phyloP scores from a whole-genome alignment of 2,113 vertebrate species.

The Acanthisitta chloris region DNA sequence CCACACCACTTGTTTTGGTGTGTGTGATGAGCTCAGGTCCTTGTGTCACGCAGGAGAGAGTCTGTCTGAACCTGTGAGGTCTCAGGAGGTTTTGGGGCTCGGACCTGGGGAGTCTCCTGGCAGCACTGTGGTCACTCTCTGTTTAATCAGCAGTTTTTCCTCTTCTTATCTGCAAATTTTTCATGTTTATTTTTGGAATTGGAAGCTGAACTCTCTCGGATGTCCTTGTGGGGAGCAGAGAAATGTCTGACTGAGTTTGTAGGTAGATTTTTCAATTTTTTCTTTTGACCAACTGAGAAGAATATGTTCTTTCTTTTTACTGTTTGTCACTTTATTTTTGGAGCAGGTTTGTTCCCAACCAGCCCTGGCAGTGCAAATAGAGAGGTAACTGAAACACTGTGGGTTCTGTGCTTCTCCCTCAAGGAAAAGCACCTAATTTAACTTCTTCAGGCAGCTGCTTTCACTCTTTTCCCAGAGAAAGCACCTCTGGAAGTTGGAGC shows the following conservation, averaged over 20 bases:
- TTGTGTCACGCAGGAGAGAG: not conserved
- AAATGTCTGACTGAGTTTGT: not conserved
- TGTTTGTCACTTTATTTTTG: slow-evolving; percentile 65
- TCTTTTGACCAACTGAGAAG: slow-evolving; percentile 7
- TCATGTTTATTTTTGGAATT: not conserved
- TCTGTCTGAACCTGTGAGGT: not conserved
- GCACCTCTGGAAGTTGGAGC: not conserved
- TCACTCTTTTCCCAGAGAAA: accelerated
- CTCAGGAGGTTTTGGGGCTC: not conserved
- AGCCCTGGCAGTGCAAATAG: slow-evolving; percentile 45
- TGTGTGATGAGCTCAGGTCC: not conserved
- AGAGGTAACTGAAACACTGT: not conserved
- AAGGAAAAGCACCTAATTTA: not conserved
- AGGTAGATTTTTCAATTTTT: not conserved
- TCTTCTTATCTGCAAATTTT: slow-evolving; percentile 2
- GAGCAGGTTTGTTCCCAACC: slow-evolving; percentile 25
- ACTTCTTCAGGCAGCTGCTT: not conserved
- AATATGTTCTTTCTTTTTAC: slow-evolving; percentile 40
- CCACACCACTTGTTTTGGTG: not conserved
- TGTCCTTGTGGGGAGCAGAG: not conserved
- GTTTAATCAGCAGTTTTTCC: slow-evolving; percentile 3
- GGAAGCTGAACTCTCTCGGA: not conserved
- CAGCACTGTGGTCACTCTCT: not conserved
- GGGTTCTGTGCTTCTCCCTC: slow-evolving; percentile 1
- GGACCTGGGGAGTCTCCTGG: not conserved